Base-by-base conservation (phyloP, 2,113 vertebrate genomes). In the Dolichotis patagonum region DNA sequence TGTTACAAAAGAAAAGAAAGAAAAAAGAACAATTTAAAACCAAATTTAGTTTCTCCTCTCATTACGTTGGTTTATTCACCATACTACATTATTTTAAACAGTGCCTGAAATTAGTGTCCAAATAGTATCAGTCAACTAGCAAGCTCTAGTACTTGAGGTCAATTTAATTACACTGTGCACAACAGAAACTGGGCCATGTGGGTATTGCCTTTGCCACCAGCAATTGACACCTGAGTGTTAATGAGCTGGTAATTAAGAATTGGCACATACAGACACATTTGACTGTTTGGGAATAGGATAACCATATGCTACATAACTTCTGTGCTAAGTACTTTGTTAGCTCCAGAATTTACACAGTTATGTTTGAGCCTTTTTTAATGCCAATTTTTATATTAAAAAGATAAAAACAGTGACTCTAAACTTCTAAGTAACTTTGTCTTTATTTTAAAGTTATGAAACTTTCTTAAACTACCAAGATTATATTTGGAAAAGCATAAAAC, bases 161-260 rank as follows among this genome's bases (percentile, higher is more conserved):
- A 99, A 98, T 98, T 99, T 98, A 99, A 99, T 99, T 99, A 99
- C 98, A 99, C 98, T 97, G 98, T 98, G 98, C 98, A 98, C 98
- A 98, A 99, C 98, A 99, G 98, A 98, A 98, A 98, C 97, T 97
- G 98, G 98, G 98, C 98, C 99, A 98, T 98, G 96, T 98, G 98
- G 98, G 98, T 98, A 98, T 98, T 98, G 98, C 98, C 98, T 99
- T 98, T 98, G 98, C 98, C 98, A 98, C 98, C 98, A 98, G 98
- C 98, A 99, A 98, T 98, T 99, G 98, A 98, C 99, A 99, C 98
- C 99, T 99, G 98, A 98, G 98, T 99, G 98, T 99, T 99, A 99
- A 99, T 99, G 99, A 99, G 99, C 98, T 98, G 98, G 98, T 99
- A 99, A 99, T 99, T 99, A 99, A 98, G 98, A 98, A 97, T 95